Evolutionary conservation across 1,140 invertebrate species (phyloP).

Genomic region (Odontomachus brunneus): DNA sequence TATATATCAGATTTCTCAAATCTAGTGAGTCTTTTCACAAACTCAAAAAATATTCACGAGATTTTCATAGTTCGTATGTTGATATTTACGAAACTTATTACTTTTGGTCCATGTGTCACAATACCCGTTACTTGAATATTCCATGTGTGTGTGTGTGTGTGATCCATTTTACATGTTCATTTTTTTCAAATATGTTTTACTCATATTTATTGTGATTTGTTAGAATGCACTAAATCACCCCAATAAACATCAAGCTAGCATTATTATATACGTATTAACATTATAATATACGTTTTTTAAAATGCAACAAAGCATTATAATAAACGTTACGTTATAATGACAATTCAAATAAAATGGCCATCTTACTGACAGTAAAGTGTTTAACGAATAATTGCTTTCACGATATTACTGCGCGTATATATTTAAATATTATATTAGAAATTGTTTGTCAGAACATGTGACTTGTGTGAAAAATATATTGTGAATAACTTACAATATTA

Average conservation of each 20-base stretch:
- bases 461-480: constrained; percentile 33
- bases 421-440: constrained; percentile 14
- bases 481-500: constrained; percentile 11
- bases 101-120: constrained; percentile 66
- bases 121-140: constrained; percentile 17
- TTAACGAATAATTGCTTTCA: constrained; percentile 28
- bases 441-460: constrained; percentile 1
- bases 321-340: constrained; percentile 29
- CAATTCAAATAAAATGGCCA: constrained; percentile 22
- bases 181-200: constrained; percentile 11
- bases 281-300: constrained; percentile 25
- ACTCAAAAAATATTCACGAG: constrained; percentile 16
- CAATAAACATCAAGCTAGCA: not conserved
- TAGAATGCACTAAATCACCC: constrained; percentile 1
- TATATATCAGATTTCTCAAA: constrained; percentile 10
- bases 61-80: not conserved
- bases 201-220: not conserved
- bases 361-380: constrained; percentile 31
- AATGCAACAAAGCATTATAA: constrained; percentile 16
- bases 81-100: constrained; percentile 28
- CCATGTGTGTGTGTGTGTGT: too few relatives aligned
- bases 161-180: not conserved
- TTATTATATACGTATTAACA: not conserved
- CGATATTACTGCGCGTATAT: not conserved
- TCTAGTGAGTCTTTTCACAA: too few relatives aligned